Percentiles rank a stretch among this genome's conserved stretches.
Conservation (phyloP, 1,140 invertebrate genomes). For the Atta cephalotes region DNA sequence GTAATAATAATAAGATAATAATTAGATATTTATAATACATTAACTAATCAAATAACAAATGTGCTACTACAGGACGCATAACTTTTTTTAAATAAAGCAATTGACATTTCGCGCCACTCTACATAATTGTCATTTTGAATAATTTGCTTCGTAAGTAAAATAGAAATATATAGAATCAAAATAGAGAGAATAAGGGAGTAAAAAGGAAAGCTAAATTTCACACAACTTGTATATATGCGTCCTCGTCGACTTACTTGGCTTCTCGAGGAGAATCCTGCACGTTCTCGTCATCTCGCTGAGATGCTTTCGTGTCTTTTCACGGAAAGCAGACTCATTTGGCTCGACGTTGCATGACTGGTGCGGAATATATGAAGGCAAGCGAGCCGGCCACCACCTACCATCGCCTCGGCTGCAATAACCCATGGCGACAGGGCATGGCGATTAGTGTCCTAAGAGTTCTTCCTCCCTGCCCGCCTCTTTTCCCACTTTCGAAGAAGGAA, state of each 20-base stretch:
- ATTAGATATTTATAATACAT: not conserved
- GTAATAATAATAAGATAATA: too few relatives aligned
- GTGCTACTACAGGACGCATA: too few relatives aligned
- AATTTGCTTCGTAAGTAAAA: not conserved
- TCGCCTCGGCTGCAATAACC: slow-evolving; percentile 54
- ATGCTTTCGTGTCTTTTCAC: slow-evolving; percentile 41
- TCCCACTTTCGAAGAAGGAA: slow-evolving; percentile 50
- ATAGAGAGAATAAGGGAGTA: not conserved
- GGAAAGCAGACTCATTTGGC: slow-evolving; percentile 51
- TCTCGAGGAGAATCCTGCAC: not conserved
- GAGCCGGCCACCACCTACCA: not conserved
- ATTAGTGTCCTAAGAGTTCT: slow-evolving; percentile 63
- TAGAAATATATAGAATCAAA: not conserved
- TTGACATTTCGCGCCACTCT: too few relatives aligned
- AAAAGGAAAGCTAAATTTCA: not conserved
- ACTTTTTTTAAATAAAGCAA: too few relatives aligned
- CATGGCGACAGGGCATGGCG: slow-evolving; percentile 66
- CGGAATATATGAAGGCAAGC: slow-evolving; percentile 21
- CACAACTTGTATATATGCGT: not conserved
- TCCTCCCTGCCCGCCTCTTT: slow-evolving; percentile 8
- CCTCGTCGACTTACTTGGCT: not conserved
- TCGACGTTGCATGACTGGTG: slow-evolving; percentile 44
- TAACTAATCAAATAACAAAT: not conserved
- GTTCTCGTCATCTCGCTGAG: slow-evolving; percentile 17
- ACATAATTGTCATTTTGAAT: not conserved